A percentile compares a stretch with the other conserved stretches of the same genome.
phyloP scores from a whole-genome alignment of 2,113 vertebrate species.

The Ivindomyrus marchei region DNA sequence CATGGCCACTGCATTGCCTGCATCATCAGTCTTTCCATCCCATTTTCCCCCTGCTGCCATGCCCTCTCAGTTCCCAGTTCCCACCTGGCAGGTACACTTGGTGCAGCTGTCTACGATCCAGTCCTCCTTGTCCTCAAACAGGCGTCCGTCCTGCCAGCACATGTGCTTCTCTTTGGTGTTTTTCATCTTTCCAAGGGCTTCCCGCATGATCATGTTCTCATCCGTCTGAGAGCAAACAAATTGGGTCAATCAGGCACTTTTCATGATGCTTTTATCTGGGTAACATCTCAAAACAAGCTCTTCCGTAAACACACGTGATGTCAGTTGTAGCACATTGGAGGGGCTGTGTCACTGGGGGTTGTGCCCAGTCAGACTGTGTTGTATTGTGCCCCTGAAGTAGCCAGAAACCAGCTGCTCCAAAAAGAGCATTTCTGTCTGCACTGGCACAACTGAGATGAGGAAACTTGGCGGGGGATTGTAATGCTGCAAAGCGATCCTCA shows the following conservation, averaged over 20 bases:
- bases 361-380: not conserved
- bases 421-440: slow-evolving; percentile 34
- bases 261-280: not conserved
- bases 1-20: not conserved
- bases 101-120: slow-evolving; percentile 98
- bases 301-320: not conserved
- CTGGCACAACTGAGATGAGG: slow-evolving; percentile 40
- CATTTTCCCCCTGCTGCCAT: too few relatives aligned
- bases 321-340: not conserved
- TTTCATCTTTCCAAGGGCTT: slow-evolving; percentile 76
- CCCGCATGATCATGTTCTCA: slow-evolving; percentile 89
- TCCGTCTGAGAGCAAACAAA: slow-evolving; percentile 63
- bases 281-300: not conserved
- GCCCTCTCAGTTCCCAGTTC: slow-evolving; percentile 1
- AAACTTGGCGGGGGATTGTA: slow-evolving; percentile 40
- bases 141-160: slow-evolving; percentile 93
- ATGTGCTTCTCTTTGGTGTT: slow-evolving; percentile 77
- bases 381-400: slow-evolving; percentile 14
- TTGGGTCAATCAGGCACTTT: not conserved
- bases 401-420: slow-evolving; percentile 25
- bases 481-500: slow-evolving; percentile 34
- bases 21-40: too few relatives aligned
- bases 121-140: slow-evolving; percentile 86
- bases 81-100: slow-evolving; percentile 88
- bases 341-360: not conserved